Conservation (phyloP, 2,888 invertebrate species). For the Caenorhabditis sp. region DNA sequence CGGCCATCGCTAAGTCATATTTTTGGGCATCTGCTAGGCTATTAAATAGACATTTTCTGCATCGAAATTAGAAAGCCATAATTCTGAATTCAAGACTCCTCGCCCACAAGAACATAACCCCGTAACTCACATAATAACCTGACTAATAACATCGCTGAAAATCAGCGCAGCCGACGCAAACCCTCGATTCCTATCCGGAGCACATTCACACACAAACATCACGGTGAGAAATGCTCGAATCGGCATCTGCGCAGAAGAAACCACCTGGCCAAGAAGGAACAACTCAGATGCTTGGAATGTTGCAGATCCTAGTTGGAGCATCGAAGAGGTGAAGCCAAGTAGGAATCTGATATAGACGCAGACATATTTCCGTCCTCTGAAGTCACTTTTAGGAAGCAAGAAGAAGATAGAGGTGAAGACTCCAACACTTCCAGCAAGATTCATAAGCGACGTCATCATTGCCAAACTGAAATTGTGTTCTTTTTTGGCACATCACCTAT, state of each 20-base stretch:
- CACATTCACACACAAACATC: constrained; percentile 13
- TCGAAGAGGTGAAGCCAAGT: not conserved
- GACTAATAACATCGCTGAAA: constrained; percentile 1
- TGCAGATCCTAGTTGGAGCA: constrained; percentile 4
- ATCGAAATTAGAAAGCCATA: too few species aligned
- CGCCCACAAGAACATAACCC: too few species aligned
- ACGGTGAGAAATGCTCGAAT: constrained; percentile 10
- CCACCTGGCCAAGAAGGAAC: constrained; percentile 4
- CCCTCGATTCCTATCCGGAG: constrained; percentile 18
- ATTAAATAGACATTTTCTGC: too few species aligned
- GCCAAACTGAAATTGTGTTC: constrained; percentile 3
- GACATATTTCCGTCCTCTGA: constrained; percentile 3
- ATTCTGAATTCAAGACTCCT: too few species aligned
- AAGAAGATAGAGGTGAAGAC: constrained; percentile 5
- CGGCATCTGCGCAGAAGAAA: constrained; percentile 5
- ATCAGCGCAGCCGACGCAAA: constrained; percentile 10
- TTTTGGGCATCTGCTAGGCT: too few species aligned
- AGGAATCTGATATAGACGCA: constrained; percentile 6
- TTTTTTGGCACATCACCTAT: too few species aligned
- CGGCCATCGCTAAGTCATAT: too few species aligned
- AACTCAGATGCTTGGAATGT: constrained; percentile 11
- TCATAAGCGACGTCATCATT: constrained; percentile 6
- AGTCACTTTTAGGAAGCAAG: constrained; percentile 6
- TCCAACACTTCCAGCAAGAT: constrained; percentile 2
- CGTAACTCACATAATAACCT: constrained; percentile 12